phyloP scores from a whole-genome alignment of 2,113 vertebrate species.

The Zosterops pallidus region DNA sequence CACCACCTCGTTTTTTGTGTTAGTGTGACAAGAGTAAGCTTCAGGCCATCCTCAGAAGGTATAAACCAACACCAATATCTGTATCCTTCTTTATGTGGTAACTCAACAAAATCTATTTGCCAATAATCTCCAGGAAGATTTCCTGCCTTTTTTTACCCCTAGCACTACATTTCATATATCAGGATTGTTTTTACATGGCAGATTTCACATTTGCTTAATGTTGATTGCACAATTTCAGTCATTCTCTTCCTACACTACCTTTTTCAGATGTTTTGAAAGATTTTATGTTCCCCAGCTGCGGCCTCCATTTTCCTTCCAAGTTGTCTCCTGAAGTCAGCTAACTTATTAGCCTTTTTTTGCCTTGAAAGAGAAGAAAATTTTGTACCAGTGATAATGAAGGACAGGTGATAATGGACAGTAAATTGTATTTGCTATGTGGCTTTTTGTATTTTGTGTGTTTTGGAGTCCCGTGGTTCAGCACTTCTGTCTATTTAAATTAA shows the following conservation, averaged over 20 bases:
- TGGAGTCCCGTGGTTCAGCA: background rate
- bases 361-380: background rate
- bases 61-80: background rate
- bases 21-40: background rate
- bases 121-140: background rate
- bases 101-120: background rate
- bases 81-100: background rate
- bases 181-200: fast-evolving
- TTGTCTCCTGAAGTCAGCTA: background rate
- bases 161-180: background rate
- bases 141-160: background rate
- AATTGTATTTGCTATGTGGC: background rate
- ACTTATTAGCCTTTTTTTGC: background rate
- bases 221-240: fast-evolving
- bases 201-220: background rate
- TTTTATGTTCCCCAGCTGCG: background rate
- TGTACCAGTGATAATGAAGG: background rate
- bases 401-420: background rate
- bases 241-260: background rate
- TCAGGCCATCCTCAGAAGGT: background rate
- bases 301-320: fast-evolving
- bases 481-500: background rate
- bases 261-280: background rate
- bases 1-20: too few species aligned
- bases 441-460: background rate